Base-by-base conservation (phyloP, 2,888 invertebrate species). In the Helicoverpa assulta region DNA sequence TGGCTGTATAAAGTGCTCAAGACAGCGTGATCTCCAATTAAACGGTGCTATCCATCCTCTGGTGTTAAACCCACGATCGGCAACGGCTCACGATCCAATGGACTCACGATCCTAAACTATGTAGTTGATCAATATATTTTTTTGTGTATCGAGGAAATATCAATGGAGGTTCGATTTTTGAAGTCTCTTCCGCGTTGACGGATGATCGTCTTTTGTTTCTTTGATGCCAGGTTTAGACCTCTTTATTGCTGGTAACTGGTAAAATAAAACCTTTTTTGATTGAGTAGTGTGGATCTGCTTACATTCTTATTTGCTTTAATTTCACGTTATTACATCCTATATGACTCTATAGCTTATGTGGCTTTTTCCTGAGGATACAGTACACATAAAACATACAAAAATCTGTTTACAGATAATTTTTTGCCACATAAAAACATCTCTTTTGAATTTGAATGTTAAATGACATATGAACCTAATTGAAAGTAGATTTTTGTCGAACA, bases 21-120 rank as follows among this genome's bases (percentile, higher is more conserved):
- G 58, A 70, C 68, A 73, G 69, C 83, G 78, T 80, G 85, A 85
- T 83, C 80, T 66, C 70, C 82, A 83, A 84, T 84, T 85, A 84
- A 85, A 73, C 75, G 73, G 78, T 76, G 56, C 55, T 77, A 79
- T 82, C 64, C 72, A 81, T 74, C 76, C 51, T 64, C 12, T 64
- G 73, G 83, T 82, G 85, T 85, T 82, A 67, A 78, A 76, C 75
- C 71, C 73, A 40, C 37, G 68, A n/a, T n/a, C n/a, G n/a, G n/a
- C 82, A 80, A 81, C 83, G 87, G 67, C 73, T 78, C 83, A 86
- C 86, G 86, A 86, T 67, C 14, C 51, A 58, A 33, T 47, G 51
- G 21, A 67, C 80, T 78, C 84, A 84, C 85, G 84, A 79, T 43
- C 69, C 69, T 69, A 67, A 26, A 60, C 59, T 60, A 33, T 57